A percentile compares a stretch with the other conserved stretches of the same genome.
These are phyloP conservation scores for Pollenia angustigena DNA, from an alignment of 2,888 invertebrate genomes.

Conservation along the genomic window DNA sequence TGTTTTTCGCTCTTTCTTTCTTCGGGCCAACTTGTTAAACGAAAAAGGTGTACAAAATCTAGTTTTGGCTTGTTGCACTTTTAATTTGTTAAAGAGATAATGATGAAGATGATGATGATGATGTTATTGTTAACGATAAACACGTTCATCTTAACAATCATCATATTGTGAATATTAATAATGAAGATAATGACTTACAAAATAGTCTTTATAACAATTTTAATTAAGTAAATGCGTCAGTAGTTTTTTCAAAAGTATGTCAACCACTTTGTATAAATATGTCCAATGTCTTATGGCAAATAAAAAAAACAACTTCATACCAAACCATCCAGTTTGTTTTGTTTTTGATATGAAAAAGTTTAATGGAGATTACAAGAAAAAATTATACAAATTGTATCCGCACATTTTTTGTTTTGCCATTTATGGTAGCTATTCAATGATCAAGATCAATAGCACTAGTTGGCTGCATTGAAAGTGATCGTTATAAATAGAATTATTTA, in stretches of 20 bases:
- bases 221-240: slow-evolving; percentile 32
- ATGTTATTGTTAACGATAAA: background rate
- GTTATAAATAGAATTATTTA: too few species aligned
- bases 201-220: slow-evolving; percentile 13
- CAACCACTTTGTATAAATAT: slow-evolving; percentile 68
- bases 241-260: slow-evolving; percentile 70
- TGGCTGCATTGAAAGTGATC: slow-evolving; percentile 1
- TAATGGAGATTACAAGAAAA: slow-evolving; percentile 13
- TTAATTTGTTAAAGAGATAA: slow-evolving; percentile 63
- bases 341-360: slow-evolving; percentile 5
- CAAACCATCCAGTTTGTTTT: slow-evolving; percentile 67
- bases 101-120: background rate
- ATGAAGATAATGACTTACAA: slow-evolving; percentile 25
- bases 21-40: slow-evolving; percentile 48
- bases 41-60: slow-evolving; percentile 42
- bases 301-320: slow-evolving; percentile 50
- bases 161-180: background rate
- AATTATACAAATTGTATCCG: slow-evolving; percentile 18
- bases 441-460: slow-evolving; percentile 68
- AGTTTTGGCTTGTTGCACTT: slow-evolving; percentile 74
- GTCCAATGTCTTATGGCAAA: slow-evolving; percentile 45
- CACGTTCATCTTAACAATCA: slow-evolving; percentile 22
- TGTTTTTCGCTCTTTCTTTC: slow-evolving; percentile 41
- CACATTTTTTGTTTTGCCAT: background rate
- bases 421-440: slow-evolving; percentile 44